Evolutionary conservation across 2,113 vertebrate genomes (phyloP).

Genomic region (Lepidothrix coronata): DNA sequence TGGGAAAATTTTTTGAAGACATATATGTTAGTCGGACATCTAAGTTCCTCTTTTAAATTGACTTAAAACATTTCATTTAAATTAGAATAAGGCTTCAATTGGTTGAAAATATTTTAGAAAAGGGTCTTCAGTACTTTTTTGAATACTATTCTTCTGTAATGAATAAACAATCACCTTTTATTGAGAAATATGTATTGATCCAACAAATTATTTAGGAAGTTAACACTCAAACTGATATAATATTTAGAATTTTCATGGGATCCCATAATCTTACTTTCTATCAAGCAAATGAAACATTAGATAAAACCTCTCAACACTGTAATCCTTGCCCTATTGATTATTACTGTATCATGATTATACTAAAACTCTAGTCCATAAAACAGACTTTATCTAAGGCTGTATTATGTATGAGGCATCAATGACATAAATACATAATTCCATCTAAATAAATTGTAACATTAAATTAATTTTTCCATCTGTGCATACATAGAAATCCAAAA

Average conservation of each 20-base stretch:
- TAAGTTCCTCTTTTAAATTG: not conserved
- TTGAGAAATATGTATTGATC: not conserved
- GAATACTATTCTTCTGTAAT: not conserved
- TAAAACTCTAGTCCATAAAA: not conserved
- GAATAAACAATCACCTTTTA: not conserved
- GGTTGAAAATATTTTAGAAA: not conserved
- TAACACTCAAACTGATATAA: not conserved
- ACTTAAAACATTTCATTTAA: not conserved
- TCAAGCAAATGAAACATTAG: not conserved
- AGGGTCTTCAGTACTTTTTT: not conserved
- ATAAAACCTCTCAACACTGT: not conserved
- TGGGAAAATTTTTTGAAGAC: not conserved
- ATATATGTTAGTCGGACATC: not conserved
- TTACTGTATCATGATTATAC: not conserved
- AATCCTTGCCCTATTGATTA: not conserved
- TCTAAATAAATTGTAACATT: not conserved
- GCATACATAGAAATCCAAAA: not conserved
- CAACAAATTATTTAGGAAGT: conserved; percentile 17
- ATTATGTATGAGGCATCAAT: not conserved
- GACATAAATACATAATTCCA: not conserved
- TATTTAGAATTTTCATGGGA: not conserved
- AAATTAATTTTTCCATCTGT: not conserved
- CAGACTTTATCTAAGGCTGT: not conserved
- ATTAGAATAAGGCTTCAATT: not conserved
- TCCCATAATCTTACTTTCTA: not conserved